Evolutionary conservation across 2,113 vertebrate species (phyloP).

Genomic region (Puffinus mauretanicus): DNA sequence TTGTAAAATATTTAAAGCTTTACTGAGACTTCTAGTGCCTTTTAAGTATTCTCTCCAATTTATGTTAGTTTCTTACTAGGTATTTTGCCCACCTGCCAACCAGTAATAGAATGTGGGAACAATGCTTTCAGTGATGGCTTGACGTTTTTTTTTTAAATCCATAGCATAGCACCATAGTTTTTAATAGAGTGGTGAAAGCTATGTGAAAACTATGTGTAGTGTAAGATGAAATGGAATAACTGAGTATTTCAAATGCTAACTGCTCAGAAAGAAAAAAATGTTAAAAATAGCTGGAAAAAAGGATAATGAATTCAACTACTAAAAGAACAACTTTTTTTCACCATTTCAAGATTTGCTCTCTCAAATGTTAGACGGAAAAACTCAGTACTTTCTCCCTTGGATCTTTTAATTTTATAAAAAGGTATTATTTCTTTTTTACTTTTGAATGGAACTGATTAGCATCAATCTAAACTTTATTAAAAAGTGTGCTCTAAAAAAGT

Average conservation of each 20-base stretch:
- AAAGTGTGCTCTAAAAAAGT: neutral
- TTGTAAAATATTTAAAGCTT: slow-evolving; percentile 37
- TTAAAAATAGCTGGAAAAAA: neutral
- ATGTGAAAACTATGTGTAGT: neutral
- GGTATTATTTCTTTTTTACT: neutral
- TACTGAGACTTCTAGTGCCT: neutral
- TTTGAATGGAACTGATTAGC: neutral
- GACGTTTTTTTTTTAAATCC: neutral
- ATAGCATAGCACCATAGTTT: neutral
- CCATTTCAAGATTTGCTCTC: neutral
- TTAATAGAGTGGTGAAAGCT: neutral
- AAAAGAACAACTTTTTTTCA: neutral
- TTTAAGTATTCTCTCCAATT: slow-evolving; percentile 41
- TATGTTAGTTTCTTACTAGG: neutral
- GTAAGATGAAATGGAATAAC: neutral
- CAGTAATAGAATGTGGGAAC: slow-evolving; percentile 14
- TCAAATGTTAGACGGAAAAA: neutral
- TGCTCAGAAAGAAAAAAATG: neutral
- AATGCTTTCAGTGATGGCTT: neutral
- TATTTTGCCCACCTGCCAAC: neutral
- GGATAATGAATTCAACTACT: neutral
- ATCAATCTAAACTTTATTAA: neutral
- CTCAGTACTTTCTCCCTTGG: neutral
- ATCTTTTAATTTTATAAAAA: neutral
- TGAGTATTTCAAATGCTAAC: neutral